These are phyloP conservation scores for Ricordea florida DNA, from an alignment of 92 coral and sea anemone species.

Conservation along the genomic window DNA sequence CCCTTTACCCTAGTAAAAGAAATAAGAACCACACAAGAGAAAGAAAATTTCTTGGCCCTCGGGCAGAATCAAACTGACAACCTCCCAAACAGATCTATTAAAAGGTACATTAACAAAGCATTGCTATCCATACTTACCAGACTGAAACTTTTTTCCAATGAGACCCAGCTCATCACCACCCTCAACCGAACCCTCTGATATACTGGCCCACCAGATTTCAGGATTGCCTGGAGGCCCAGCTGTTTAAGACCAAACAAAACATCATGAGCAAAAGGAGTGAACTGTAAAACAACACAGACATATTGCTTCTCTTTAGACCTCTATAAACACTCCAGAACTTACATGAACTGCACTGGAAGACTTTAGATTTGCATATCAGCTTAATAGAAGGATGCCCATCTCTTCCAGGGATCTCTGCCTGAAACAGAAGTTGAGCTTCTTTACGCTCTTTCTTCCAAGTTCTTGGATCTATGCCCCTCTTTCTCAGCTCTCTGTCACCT, in stretches of 20 bases:
- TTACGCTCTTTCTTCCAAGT: constrained; percentile 97
- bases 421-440: constrained; percentile 89
- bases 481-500: constrained; percentile 92
- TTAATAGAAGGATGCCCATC: constrained; percentile 62
- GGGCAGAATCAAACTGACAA: background rate
- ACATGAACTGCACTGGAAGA: constrained; percentile 99
- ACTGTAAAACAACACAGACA: background rate
- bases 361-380: constrained; percentile 89
- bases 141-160: constrained; percentile 96
- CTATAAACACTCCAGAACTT: too few relatives aligned
- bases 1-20: too few relatives aligned
- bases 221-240: constrained; percentile 99
- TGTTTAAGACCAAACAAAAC: constrained; percentile 15
- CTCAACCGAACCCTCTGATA: constrained; percentile 89
- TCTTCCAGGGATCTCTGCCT: constrained; percentile 88
- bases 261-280: background rate
- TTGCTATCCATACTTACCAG: constrained; percentile 59
- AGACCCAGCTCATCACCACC: constrained; percentile 98
- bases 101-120: background rate
- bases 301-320: too few relatives aligned
- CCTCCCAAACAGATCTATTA: background rate
- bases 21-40: too few relatives aligned
- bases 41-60: background rate
- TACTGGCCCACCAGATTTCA: constrained; percentile 99
- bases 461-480: constrained; percentile 95